A percentile compares a stretch with the other conserved stretches of the same genome.
phyloP scores from a whole-genome alignment of 2,113 vertebrate species.

The Thunnus thynnus region DNA sequence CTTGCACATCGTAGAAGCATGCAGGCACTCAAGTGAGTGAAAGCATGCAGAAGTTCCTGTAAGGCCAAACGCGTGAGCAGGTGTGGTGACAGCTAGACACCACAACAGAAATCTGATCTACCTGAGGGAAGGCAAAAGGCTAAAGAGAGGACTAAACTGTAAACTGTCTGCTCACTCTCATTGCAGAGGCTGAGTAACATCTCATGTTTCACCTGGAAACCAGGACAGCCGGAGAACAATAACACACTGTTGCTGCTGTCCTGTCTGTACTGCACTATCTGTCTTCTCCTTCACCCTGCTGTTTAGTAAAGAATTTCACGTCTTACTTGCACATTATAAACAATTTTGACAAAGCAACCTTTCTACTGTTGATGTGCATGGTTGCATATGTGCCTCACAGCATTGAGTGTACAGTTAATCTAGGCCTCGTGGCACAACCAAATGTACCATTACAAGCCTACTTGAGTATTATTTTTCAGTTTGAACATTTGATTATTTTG shows the following conservation, averaged over 20 bases:
- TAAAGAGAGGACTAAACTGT: conserved; percentile 53
- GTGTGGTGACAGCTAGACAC: conserved; percentile 33
- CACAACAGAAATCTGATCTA: conserved; percentile 52
- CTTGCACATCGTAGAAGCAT: conserved; percentile 19
- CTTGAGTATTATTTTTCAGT: too few relatives aligned
- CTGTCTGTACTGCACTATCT: conserved; percentile 11
- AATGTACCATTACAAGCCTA: too few relatives aligned
- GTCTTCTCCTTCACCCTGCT: neutral
- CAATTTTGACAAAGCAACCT: neutral
- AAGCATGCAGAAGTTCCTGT: conserved; percentile 46
- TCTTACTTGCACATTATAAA: neutral
- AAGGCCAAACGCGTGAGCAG: conserved; percentile 20
- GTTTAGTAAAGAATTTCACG: neutral
- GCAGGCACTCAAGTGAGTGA: conserved; percentile 5
- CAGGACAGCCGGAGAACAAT: conserved; percentile 31
- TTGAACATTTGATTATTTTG: too few relatives aligned
- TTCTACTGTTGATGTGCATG: neutral
- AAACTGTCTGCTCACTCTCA: conserved; percentile 14
- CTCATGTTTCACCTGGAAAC: conserved; percentile 57
- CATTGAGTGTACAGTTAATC: neutral
- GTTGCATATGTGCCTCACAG: too few relatives aligned
- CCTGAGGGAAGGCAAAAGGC: conserved; percentile 38
- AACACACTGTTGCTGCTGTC: conserved; percentile 10
- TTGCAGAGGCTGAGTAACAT: neutral
- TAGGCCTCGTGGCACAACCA: neutral